A percentile compares a stretch with the other conserved stretches of the same genome.
These are phyloP conservation scores for Auanema freiburgensis DNA, from an alignment of 2,888 invertebrate genomes.

Conservation along the genomic window DNA sequence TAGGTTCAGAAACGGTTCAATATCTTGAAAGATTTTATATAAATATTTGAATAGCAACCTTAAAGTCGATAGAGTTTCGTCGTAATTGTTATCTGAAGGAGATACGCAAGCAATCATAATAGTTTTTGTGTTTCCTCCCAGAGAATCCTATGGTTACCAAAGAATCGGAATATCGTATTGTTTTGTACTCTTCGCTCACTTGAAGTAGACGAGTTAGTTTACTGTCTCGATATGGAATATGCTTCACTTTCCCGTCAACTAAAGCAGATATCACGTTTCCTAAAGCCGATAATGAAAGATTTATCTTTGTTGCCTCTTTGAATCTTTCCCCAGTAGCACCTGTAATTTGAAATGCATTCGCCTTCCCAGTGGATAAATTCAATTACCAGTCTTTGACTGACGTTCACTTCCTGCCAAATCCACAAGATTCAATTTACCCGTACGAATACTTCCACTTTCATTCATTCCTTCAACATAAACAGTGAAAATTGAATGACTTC, in stretches of 20 bases:
- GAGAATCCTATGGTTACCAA: conserved; percentile 81
- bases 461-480: conserved; percentile 80
- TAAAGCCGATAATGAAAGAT: conserved; percentile 90
- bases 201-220: conserved; percentile 91
- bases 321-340: conserved; percentile 75
- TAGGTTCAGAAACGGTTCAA: conserved; percentile 73
- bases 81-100: conserved; percentile 95
- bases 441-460: conserved; percentile 70
- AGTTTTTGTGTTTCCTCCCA: conserved; percentile 97
- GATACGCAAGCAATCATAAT: conserved; percentile 99
- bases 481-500: conserved; percentile 86
- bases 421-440: conserved; percentile 81
- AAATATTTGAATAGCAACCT: conserved; percentile 73
- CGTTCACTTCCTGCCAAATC: conserved; percentile 87
- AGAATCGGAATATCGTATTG: not conserved
- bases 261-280: conserved; percentile 98
- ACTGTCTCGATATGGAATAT: conserved; percentile 96
- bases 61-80: conserved; percentile 79
- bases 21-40: conserved; percentile 82
- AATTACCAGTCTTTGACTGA: conserved; percentile 75
- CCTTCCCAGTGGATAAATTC: not conserved
- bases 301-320: conserved; percentile 94
- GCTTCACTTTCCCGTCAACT: conserved; percentile 93
- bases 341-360: conserved; percentile 8
- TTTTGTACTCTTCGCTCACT: conserved; percentile 65